A percentile compares a stretch with the other conserved stretches of the same genome.
phyloP scores from a whole-genome alignment of 2,113 vertebrate genomes.

The Eulemur rufifrons region DNA sequence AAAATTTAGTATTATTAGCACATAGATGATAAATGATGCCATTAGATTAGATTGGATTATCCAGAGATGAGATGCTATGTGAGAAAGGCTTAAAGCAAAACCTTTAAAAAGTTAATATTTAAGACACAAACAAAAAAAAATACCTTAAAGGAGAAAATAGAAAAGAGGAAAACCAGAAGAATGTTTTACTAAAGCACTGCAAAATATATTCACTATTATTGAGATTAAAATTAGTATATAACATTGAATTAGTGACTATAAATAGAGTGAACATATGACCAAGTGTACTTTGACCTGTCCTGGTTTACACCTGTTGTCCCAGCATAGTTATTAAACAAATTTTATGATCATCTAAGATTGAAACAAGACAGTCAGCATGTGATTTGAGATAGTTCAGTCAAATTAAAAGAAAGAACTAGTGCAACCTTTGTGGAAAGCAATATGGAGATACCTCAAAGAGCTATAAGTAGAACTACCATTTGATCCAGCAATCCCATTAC shows the following conservation, averaged over 20 bases:
- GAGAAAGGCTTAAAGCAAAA: slow-evolving; percentile 52
- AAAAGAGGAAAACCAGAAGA: not conserved
- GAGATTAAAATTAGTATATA: not conserved
- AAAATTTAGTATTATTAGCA: slow-evolving; percentile 30
- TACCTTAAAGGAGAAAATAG: not conserved
- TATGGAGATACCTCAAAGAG: too few species aligned
- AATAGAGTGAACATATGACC: not conserved
- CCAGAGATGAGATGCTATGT: not conserved
- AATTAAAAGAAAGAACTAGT: not conserved
- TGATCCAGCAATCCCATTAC: too few species aligned
- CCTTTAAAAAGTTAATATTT: slow-evolving; percentile 15
- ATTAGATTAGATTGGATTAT: slow-evolving; percentile 59
- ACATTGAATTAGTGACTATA: not conserved
- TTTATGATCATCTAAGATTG: not conserved
- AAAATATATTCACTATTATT: not conserved
- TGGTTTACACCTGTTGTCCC: not conserved
- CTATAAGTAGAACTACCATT: too few species aligned
- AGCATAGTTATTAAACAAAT: not conserved
- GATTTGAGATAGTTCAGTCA: not conserved
- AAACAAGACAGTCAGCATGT: not conserved
- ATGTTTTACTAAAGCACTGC: not conserved
- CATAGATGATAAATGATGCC: slow-evolving; percentile 58
- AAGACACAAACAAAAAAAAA: not conserved
- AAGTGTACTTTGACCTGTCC: not conserved
- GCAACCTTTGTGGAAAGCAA: too few species aligned